Base-by-base conservation (phyloP, 2,113 vertebrate species). In the Myocastor coypus region DNA sequence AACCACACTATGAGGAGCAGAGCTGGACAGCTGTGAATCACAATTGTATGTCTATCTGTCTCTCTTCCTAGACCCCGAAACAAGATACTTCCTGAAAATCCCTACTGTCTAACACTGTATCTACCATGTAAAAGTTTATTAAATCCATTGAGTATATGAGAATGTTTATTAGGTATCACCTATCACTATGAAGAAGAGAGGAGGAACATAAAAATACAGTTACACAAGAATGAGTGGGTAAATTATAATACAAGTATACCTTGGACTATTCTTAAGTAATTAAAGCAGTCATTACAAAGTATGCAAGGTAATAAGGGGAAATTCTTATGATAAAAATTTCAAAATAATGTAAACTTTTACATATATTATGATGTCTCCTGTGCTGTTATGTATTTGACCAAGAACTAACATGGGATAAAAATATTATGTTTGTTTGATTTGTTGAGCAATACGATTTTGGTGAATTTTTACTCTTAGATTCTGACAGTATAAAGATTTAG, bases 381-480 rank as follows among this genome's bases (percentile, higher is more conserved):
- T 94, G 28, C 82, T 34, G 68, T 61, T 77, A 92, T 50, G 3
- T 40, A 71, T 87, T 92, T 90, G 69, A 11, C 52, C 30, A 77
- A 96, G 40, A 88, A 78, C 57, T 77, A 83, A 13, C 66, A 94
- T 3, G 7, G 64, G 81, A 66, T 28, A 89, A 75, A 84, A 86
- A 90, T 82, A 46, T 66, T 42, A 50, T 73, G n/a, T 14, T 37
- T 69, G 16, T 69, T 91, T 92, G 37, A 80, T 92, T 87, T 40
- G 24, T 61, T 73, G 20, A 81, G 52, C 28, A 61, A 78, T 24
- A 84, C 42, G 26, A 63, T 50, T 61, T 68, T 22, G n/a, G 37
- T 83, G 10, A 55, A 80, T 55, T 66, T 94, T 94, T 83, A 87
- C 26, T 52, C 71, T 90, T 90, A 81, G 32, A 87, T 92, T 93